phyloP scores from a whole-genome alignment of 2,113 vertebrate genomes.

The Garra rufa region DNA sequence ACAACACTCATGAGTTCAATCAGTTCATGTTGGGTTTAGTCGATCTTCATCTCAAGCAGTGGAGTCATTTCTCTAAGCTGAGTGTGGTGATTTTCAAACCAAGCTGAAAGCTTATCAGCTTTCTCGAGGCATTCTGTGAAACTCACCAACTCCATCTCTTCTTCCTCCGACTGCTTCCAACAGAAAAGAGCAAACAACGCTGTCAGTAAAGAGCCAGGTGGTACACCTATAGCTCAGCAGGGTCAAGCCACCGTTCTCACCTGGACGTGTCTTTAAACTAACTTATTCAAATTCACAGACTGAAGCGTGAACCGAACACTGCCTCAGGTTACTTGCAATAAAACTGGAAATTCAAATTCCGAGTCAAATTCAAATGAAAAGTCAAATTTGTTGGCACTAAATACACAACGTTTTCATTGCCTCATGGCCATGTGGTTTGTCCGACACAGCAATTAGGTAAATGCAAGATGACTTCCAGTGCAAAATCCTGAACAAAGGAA shows the following conservation, averaged over 20 bases:
- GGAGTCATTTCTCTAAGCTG: conserved; percentile 55
- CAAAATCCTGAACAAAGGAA: background rate
- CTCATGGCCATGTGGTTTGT: conserved; percentile 20
- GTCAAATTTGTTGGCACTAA: conserved; percentile 44
- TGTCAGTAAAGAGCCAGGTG: conserved; percentile 62
- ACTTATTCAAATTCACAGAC: conserved; percentile 36
- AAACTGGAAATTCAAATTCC: conserved; percentile 46
- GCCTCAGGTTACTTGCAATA: conserved; percentile 40
- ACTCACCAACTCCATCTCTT: conserved; percentile 99
- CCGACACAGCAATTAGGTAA: conserved; percentile 16
- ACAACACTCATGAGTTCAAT: conserved; percentile 39
- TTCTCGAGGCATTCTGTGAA: conserved; percentile 67
- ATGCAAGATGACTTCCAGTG: background rate
- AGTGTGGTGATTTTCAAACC: conserved; percentile 46
- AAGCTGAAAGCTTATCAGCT: conserved; percentile 54
- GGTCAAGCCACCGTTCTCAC: background rate
- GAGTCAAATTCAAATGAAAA: conserved; percentile 37
- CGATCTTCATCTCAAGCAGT: conserved; percentile 54
- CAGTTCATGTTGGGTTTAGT: conserved; percentile 37
- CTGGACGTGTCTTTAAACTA: conserved; percentile 16
- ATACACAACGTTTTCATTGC: conserved; percentile 17
- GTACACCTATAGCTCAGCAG: background rate
- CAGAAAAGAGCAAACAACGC: conserved; percentile 75
- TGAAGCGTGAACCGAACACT: conserved; percentile 7
- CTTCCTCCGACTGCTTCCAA: conserved; percentile 94